Base-by-base conservation (phyloP, 2,113 vertebrate species). In the Hyaena hyaena region DNA sequence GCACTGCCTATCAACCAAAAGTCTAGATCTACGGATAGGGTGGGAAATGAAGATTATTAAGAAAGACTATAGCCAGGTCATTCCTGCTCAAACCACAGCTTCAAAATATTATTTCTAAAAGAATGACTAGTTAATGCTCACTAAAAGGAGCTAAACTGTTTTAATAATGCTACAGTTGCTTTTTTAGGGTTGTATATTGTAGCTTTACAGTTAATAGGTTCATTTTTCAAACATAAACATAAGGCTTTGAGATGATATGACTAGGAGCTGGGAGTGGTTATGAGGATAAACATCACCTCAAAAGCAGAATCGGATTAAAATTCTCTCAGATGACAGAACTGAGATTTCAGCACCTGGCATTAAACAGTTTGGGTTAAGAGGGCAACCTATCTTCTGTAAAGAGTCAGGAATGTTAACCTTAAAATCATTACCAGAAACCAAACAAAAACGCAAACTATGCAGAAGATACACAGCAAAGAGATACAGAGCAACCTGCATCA, bases 201-300 rank as follows among this genome's bases (percentile, higher is more conserved):
- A 80, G 74, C 3, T 91, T 88, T 39, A 48, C 6, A 68, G 12
- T 63, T 69, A 90, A 61, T 69, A 31, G 23, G 17, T 23, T 0
- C 11, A 48, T 76, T 90, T 90, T 95, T 73, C 31, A 86, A 96
- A 97, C 82, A 61, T 43, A 86, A 96, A 97, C 82, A 61, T 43
- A 88, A 93, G 35, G 83, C 65, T 43, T 14, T 76, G 31, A 35
- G 17, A 77, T 23, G 4, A 39, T 66, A 73, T 2, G 15, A 50
- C 43, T 66, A 33, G 14, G 23, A 88, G 33, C 4, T 33, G 43
- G 53, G 17, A 39, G 7, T 43, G 1, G 43, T 7, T 91, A 15
- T 39, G 35, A 26, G 55, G 65, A 17, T 11, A 84, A 45, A 55
- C 12, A 16, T 31, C 9, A 35, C 48, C 50, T 48, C 84, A 45